Evolutionary conservation across 2,888 invertebrate species (phyloP), one percentile per base, ranked within the genome.

Genomic region (Trimorus sp.): DNA sequence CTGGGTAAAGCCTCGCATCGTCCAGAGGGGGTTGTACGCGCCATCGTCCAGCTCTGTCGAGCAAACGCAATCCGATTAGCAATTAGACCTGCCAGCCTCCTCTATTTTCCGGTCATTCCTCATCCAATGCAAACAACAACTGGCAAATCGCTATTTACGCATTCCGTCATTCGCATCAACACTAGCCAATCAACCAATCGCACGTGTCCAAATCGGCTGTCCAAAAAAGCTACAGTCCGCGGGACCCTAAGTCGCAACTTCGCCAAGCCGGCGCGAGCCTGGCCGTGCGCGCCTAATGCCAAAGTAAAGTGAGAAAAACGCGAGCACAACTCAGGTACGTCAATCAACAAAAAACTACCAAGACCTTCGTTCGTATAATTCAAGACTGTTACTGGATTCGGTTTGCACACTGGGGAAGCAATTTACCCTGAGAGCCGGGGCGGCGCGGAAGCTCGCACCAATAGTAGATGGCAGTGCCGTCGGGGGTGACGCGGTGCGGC

Each of bases 1-100:
- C 93, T 99, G 99, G 60, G 98, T 97, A 93, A 98, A 98, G 66
- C 98, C 98, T 87, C 96, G 94, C 95, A 97, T 96, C 65, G 97
- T 97, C 98, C 98, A 98, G 87, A 98, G 93, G 66, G 97, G 97
- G 93, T 97, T 98, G 92, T 97, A 97, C 69, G 96, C 96, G 83
- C 98, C 97, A 92, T 98, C 98, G 92, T 98, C 98, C 89, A 98
- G 93, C 93, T 98, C 98, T 98, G 93, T 58, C 26, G 78, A 66
- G 77, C 86, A 78, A 82, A 7, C 3, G 42, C 5, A 49, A 45
- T n/a, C 0, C 11, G 7, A 14, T 45, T 56, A 68, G 48, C 40
- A 14, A 48, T 15, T 48, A 48, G n/a, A 58, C 9, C n/a, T 38
- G 8, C 8, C 8, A 59, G 40, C 15, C 26, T 42, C 12, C n/a